Evolutionary conservation across 2,113 vertebrate species (phyloP).

Genomic region (Dendrocopos noguchii): DNA sequence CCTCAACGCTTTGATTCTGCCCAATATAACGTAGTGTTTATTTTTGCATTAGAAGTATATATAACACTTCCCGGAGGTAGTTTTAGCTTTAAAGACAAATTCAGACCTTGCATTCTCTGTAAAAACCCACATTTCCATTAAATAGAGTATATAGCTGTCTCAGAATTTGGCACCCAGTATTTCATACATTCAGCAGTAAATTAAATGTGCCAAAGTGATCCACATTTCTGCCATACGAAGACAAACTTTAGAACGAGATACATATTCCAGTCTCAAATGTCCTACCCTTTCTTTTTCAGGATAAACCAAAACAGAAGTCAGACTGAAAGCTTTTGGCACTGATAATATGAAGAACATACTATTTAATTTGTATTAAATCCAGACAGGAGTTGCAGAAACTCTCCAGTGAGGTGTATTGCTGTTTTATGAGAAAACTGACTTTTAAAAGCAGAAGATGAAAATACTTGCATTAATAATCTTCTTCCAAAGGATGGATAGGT

Average conservation of each 20-base stretch:
- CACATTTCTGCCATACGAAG: background rate
- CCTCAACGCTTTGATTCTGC: background rate
- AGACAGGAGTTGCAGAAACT: background rate
- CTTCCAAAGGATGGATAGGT: constrained; percentile 47
- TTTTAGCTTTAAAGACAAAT: background rate
- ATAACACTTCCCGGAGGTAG: background rate
- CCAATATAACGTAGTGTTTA: background rate
- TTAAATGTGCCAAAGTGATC: background rate
- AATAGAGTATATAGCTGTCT: background rate
- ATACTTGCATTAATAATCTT: constrained; percentile 58
- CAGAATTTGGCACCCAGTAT: background rate
- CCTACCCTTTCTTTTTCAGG: background rate
- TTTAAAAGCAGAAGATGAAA: constrained; percentile 52
- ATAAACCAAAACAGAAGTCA: background rate
- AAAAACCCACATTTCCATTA: background rate
- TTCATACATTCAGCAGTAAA: background rate
- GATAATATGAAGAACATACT: background rate
- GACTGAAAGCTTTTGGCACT: background rate
- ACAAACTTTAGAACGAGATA: background rate
- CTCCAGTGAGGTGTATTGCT: background rate
- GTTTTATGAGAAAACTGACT: background rate
- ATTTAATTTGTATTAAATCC: constrained; percentile 19
- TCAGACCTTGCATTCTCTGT: background rate
- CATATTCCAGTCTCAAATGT: background rate
- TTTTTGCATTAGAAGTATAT: background rate